These are phyloP conservation scores for Cynopterus sphinx DNA, from an alignment of 2,797 vertebrate species.

Conservation along the genomic window DNA sequence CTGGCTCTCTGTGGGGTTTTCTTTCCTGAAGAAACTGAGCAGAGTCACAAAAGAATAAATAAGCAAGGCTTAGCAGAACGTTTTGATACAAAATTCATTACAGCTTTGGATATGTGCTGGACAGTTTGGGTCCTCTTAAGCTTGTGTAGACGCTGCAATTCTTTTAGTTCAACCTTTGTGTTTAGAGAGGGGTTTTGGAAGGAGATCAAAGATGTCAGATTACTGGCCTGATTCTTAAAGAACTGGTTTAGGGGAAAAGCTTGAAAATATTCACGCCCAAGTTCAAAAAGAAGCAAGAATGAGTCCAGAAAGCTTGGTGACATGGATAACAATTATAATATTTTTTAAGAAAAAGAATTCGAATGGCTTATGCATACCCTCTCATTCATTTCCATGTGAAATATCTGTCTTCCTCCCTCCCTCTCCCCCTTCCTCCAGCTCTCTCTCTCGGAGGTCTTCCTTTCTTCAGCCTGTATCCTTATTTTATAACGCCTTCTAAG, in stretches of 20 bases:
- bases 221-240: slow-evolving; percentile 41
- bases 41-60: slow-evolving; percentile 6
- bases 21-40: background rate
- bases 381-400: background rate
- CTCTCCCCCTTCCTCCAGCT: background rate
- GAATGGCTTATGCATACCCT: background rate
- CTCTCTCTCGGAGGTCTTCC: background rate
- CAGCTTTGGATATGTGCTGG: slow-evolving; percentile 24
- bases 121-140: slow-evolving; percentile 33
- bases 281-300: slow-evolving; percentile 50
- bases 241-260: slow-evolving; percentile 31
- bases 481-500: background rate
- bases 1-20: background rate
- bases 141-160: background rate
- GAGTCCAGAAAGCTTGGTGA: slow-evolving; percentile 44
- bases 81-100: slow-evolving; percentile 56
- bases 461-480: background rate
- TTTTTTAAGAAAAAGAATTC: slow-evolving; percentile 22
- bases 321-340: background rate
- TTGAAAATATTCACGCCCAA: slow-evolving; percentile 60
- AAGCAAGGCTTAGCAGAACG: background rate
- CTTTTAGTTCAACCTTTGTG: slow-evolving; percentile 50
- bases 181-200: slow-evolving; percentile 66
- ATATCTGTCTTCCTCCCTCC: background rate
- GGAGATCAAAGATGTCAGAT: slow-evolving; percentile 64